Evolutionary conservation across 2,888 invertebrate genomes (phyloP).

Genomic region (Athalia rosae): DNA sequence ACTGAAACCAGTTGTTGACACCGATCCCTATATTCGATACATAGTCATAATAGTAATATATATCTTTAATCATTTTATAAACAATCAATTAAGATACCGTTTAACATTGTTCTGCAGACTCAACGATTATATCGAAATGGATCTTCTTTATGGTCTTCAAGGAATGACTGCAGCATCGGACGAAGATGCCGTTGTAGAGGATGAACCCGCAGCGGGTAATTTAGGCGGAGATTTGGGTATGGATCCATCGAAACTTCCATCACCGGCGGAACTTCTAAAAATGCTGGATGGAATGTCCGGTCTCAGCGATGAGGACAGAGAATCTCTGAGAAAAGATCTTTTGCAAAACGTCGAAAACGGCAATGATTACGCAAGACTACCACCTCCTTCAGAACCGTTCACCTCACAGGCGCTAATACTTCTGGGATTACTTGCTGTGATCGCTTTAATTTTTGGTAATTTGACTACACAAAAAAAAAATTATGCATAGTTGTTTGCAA

Average conservation of each 20-base stretch:
- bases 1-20: no score
- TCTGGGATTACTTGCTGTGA: conserved; percentile 57
- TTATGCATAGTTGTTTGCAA: neutral
- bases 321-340: conserved; percentile 76
- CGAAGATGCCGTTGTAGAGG: conserved; percentile 46
- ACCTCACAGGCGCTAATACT: conserved; percentile 67
- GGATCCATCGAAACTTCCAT: conserved; percentile 73
- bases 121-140: neutral
- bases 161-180: conserved; percentile 38
- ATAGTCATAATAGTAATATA: no score
- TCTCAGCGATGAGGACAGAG: conserved; percentile 79
- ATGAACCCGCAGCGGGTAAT: conserved; percentile 20
- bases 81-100: neutral
- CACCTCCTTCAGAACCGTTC: conserved; percentile 5
- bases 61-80: neutral
- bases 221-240: conserved; percentile 50
- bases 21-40: no score
- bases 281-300: conserved; percentile 77
- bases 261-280: conserved; percentile 77
- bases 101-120: neutral
- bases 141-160: conserved; percentile 20
- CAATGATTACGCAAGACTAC: neutral
- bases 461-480: neutral
- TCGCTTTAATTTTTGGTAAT: conserved; percentile 64
- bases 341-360: conserved; percentile 68